Conservation (phyloP, 2,888 invertebrate genomes). For the Orgyia antiqua region DNA sequence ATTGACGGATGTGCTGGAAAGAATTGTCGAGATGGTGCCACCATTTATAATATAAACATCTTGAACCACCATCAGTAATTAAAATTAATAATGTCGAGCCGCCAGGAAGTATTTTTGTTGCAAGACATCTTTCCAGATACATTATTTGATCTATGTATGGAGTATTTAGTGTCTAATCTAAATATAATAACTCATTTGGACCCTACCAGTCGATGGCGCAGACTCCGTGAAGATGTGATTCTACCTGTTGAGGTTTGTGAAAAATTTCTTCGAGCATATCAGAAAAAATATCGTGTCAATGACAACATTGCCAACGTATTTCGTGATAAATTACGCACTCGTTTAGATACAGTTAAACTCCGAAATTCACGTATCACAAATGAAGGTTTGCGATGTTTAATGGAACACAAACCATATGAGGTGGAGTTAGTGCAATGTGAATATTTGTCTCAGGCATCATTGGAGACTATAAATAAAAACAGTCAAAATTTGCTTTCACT, state of each 20-base stretch:
- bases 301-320: conserved; percentile 85
- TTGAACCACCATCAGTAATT: conserved; percentile 16
- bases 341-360: conserved; percentile 83
- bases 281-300: conserved; percentile 75
- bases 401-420: conserved; percentile 85
- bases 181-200: conserved; percentile 78
- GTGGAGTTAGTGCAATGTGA: conserved; percentile 87
- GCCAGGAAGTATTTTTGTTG: conserved; percentile 39
- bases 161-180: conserved; percentile 80
- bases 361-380: conserved; percentile 85
- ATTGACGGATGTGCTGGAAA: conserved; percentile 8
- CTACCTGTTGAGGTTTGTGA: conserved; percentile 86
- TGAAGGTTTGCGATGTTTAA: conserved; percentile 82
- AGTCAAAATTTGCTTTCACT: conserved; percentile 84
- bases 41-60: conserved; percentile 29
- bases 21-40: conserved; percentile 29
- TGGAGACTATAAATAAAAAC: conserved; percentile 83
- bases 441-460: conserved; percentile 79
- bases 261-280: conserved; percentile 78
- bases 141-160: conserved; percentile 81
- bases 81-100: conserved; percentile 36
- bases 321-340: conserved; percentile 81
- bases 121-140: conserved; percentile 75
- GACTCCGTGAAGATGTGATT: conserved; percentile 79
- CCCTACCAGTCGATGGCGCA: conserved; percentile 58